Evolutionary conservation across 2,113 vertebrate genomes (phyloP).

Genomic region (Pelecanus crispus): DNA sequence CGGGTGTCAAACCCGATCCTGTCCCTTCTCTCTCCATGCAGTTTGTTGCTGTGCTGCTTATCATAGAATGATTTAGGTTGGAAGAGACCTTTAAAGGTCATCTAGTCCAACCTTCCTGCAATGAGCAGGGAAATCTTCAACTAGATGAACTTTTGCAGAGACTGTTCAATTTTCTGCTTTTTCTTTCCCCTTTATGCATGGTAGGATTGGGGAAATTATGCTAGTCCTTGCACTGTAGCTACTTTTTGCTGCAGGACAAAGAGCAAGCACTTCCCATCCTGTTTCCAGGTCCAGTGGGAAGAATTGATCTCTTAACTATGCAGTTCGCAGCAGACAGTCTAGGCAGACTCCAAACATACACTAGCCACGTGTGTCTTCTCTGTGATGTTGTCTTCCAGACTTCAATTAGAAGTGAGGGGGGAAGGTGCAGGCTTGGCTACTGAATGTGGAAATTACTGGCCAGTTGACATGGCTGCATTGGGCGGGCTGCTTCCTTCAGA

Average conservation of each 20-base stretch:
- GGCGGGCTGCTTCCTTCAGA: neutral
- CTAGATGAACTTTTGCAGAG: neutral
- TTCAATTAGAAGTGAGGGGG: neutral
- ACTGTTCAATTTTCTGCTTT: neutral
- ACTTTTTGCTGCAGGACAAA: neutral
- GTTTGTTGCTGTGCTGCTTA: neutral
- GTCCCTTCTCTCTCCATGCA: neutral
- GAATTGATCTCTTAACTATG: neutral
- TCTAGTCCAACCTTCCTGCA: neutral
- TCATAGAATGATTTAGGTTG: neutral
- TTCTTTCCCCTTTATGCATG: neutral
- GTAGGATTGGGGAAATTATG: neutral
- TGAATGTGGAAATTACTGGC: neutral
- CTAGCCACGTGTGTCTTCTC: neutral
- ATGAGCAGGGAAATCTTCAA: neutral
- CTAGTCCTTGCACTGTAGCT: neutral
- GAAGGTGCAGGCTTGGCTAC: neutral
- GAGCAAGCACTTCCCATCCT: neutral
- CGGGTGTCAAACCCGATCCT: neutral
- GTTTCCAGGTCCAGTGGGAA: neutral
- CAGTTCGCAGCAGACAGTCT: neutral
- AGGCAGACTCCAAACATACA: fast-evolving
- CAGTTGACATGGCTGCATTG: neutral
- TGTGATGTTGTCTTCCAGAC: neutral
- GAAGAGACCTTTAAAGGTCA: neutral